Evolutionary conservation across 2,797 vertebrate genomes (phyloP).

Genomic region (Tenualosa thibaudeaui): DNA sequence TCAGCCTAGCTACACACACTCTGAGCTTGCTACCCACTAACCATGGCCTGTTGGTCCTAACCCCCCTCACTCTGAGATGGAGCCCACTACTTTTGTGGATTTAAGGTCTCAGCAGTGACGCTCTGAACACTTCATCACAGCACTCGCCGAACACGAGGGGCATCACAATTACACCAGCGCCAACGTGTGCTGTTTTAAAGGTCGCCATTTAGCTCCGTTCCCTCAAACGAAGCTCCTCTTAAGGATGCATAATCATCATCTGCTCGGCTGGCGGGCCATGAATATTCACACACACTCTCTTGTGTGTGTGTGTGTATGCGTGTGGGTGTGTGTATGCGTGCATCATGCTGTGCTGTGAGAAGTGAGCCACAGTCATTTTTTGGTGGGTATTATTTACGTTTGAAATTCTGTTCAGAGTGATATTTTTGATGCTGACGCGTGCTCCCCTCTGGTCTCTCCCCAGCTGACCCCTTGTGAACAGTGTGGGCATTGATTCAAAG

Average conservation of each 20-base stretch:
- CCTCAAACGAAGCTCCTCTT: background rate
- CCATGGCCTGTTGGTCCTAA: background rate
- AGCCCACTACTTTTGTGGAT: background rate
- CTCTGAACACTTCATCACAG: background rate
- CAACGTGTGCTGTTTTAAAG: background rate
- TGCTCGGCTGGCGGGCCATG: background rate
- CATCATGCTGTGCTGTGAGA: no score
- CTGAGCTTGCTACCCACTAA: background rate
- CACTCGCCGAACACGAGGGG: background rate
- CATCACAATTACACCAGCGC: background rate
- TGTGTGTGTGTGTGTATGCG: no score
- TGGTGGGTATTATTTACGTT: background rate
- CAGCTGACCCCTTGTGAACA: background rate
- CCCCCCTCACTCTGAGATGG: background rate
- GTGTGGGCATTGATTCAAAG: background rate
- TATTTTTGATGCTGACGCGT: background rate
- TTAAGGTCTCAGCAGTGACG: background rate
- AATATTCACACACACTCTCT: background rate
- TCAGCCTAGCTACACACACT: background rate
- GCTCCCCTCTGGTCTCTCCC: background rate
- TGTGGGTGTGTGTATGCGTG: no score
- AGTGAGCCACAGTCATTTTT: background rate
- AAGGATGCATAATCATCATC: background rate
- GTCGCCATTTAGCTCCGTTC: conserved; percentile 5
- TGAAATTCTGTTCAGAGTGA: background rate